A percentile compares a stretch with the other conserved stretches of the same genome.
These are phyloP conservation scores for Cephus rjabovi DNA, from an alignment of 2,888 invertebrate genomes.

Conservation along the genomic window DNA sequence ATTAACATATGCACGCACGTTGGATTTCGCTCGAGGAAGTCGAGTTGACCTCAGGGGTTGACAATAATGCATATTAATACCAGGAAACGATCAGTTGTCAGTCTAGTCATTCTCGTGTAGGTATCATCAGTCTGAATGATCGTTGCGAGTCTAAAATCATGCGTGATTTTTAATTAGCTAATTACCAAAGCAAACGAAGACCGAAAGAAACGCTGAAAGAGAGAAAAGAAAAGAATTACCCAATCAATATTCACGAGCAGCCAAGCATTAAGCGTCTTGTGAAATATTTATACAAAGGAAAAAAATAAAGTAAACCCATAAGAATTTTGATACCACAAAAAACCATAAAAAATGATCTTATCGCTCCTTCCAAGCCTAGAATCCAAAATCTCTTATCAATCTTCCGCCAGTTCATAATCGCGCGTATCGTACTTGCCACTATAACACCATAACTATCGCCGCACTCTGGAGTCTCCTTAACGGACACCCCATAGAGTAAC, in stretches of 20 bases:
- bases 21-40: slow-evolving; percentile 45
- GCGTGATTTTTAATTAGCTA: background rate
- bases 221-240: background rate
- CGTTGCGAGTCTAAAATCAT: background rate
- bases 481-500: slow-evolving; percentile 34
- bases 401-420: background rate
- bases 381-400: background rate
- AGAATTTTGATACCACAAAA: fast-evolving
- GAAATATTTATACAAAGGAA: background rate
- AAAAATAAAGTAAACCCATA: background rate
- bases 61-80: slow-evolving; percentile 59
- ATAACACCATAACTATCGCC: slow-evolving; percentile 33
- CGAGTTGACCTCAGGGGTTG: slow-evolving; percentile 53
- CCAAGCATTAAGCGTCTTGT: background rate
- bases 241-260: background rate
- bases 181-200: background rate
- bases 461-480: slow-evolving; percentile 11
- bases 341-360: background rate
- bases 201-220: background rate
- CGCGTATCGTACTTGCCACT: slow-evolving; percentile 10
- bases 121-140: background rate
- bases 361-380: background rate
- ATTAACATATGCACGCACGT: slow-evolving; percentile 53
- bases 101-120: slow-evolving; percentile 21
- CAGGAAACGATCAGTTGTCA: slow-evolving; percentile 55